Evolutionary conservation across 1,140 invertebrate genomes (phyloP).

Genomic region (Drosophila arawakana): DNA sequence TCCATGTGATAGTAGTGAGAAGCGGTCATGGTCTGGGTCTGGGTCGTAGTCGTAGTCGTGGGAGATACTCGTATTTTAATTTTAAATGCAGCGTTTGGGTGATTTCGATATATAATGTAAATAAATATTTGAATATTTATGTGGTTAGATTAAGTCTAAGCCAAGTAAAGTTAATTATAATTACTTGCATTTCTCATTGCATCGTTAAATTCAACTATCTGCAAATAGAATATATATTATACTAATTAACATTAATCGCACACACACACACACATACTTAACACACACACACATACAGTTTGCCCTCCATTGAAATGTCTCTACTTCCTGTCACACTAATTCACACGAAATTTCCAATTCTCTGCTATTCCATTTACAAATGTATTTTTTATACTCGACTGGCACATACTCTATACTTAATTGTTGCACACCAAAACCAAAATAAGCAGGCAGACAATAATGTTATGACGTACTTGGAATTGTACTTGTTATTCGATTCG

Average conservation of each 20-base stretch:
- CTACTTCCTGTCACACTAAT: neutral
- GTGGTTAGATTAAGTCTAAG: slow-evolving; percentile 4
- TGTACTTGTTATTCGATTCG: slow-evolving; percentile 61
- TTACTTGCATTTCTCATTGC: slow-evolving; percentile 50
- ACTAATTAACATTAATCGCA: slow-evolving; percentile 38
- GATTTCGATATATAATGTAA: slow-evolving; percentile 74
- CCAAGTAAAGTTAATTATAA: slow-evolving; percentile 14
- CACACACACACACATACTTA: slow-evolving; percentile 2
- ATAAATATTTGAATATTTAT: slow-evolving; percentile 51
- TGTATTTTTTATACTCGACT: slow-evolving; percentile 37
- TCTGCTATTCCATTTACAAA: slow-evolving; percentile 18
- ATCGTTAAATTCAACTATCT: slow-evolving; percentile 36
- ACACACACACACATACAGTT: neutral
- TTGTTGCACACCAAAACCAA: slow-evolving; percentile 48
- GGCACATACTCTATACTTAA: slow-evolving; percentile 42
- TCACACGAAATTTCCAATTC: slow-evolving; percentile 5
- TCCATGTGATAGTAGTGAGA: slow-evolving; percentile 70
- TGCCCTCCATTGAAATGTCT: neutral
- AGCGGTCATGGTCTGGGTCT: slow-evolving; percentile 21
- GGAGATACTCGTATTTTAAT: slow-evolving; percentile 44
- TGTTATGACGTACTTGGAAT: slow-evolving; percentile 64
- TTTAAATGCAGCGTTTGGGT: slow-evolving; percentile 78
- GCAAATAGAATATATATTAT: slow-evolving; percentile 30
- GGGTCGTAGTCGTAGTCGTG: neutral
- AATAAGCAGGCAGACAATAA: slow-evolving; percentile 72